Percentiles rank a stretch among this genome's conserved stretches.
These are phyloP conservation scores for Rana temporaria DNA, from an alignment of 2,113 vertebrate species.

Conservation along the genomic window DNA sequence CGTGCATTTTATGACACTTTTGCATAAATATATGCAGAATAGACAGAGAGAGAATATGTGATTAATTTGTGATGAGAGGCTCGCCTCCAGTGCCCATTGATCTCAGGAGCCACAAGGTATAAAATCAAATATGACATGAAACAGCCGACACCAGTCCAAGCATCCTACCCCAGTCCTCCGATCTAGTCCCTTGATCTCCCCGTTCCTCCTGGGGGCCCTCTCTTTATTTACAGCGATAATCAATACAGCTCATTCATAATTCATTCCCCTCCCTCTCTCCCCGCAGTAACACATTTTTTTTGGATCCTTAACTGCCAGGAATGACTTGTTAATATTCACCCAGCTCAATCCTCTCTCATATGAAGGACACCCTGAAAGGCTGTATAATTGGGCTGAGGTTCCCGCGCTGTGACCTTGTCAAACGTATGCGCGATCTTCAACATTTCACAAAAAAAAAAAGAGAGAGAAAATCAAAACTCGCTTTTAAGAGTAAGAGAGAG, in stretches of 20 bases:
- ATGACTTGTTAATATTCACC: constrained; percentile 65
- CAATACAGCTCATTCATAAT: constrained; percentile 55
- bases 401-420: constrained; percentile 59
- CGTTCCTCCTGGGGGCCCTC: background rate
- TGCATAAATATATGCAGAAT: constrained; percentile 54
- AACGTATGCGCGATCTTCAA: constrained; percentile 19
- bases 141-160: constrained; percentile 36
- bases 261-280: constrained; percentile 33
- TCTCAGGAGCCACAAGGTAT: constrained; percentile 52
- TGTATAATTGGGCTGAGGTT: constrained; percentile 64
- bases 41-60: constrained; percentile 48
- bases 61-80: constrained; percentile 54
- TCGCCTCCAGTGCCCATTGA: constrained; percentile 47
- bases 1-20: constrained; percentile 23
- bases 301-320: background rate
- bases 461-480: constrained; percentile 47
- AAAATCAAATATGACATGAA: constrained; percentile 50
- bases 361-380: constrained; percentile 49
- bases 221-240: constrained; percentile 50
- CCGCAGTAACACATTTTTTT: constrained; percentile 33
- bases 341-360: constrained; percentile 53
- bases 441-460: background rate
- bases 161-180: constrained; percentile 18
- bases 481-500: constrained; percentile 59
- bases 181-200: constrained; percentile 51